Evolutionary conservation across 2,113 vertebrate species (phyloP), one percentile per base, ranked within the genome.

Genomic region (Vicugna pacos): DNA sequence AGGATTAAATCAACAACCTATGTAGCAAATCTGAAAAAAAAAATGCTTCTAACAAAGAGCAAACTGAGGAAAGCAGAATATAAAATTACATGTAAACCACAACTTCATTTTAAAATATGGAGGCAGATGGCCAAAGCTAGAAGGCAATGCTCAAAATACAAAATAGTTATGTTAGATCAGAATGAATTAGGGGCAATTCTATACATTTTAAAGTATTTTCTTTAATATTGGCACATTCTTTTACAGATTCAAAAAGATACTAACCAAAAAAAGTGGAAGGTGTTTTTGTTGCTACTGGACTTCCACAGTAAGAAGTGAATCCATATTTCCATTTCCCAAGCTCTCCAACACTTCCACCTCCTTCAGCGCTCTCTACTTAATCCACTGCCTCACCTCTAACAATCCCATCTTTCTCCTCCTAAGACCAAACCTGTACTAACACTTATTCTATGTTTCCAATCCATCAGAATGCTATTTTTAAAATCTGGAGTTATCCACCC

Each of bases 401-500:
- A 73, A 93, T 20, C 26, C 3, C 0, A 50, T 24, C 92, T 67
- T 76, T 76, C 56, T 93, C 30, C 48, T 88, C 70, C 60, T 11
- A 28, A 60, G 26, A 76, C 9, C 5, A 4, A 70, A 88, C 20
- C 38, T 80, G 64, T 81, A 56, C 17, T 32, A 67, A 85, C 17
- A 62, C 5, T 50, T 91, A 85, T 5, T 72, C 80, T 90, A 35
- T 93, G 86, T 76, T 13, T 15, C 11, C 22, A 96, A 93, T 67
- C 48, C 11, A 19, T 32, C 38, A 72, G 16, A 54, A 82, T 38
- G 54, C 52, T 91, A 81, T 60, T 86, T 96, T 83, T 48, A 81
- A 94, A 97, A 77, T 14, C 60, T 30, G 2, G 70, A 86, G 62
- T 91, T 91, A 89, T 70, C 82, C 42, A 79, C 69, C 77, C 75